Evolutionary conservation across 2,888 invertebrate species (phyloP), one percentile per base, ranked within the genome.

Genomic region (Resseliella maxima): DNA sequence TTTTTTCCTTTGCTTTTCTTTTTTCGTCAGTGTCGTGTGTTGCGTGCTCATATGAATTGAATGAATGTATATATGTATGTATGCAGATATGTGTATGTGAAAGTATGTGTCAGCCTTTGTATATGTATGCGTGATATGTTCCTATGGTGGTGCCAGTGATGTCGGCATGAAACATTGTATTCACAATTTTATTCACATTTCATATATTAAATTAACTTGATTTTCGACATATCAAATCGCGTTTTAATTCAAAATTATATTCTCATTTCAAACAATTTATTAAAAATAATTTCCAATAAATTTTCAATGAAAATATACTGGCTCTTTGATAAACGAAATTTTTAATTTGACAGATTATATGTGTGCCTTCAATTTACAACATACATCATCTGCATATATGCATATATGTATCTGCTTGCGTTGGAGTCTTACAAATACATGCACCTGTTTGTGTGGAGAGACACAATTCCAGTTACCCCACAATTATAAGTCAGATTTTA

Each of bases 141-240:
- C 24, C n/a, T 72, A 10, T 72, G 72, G 72, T 72, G 72, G 31
- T 72, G 72, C 31, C 72, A 72, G 35, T 72, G 35, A 72, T 72
- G 72, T 31, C 27, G 72, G 72, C 72, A 72, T 72, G 72, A 12
- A 59, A 59, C 59, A 6, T 27, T 59, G 2, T 59, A 5, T 50
- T 10, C 21, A 50, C 15, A 18, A 41, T 41, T 41, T 41, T 41
- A n/a, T n/a, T n/a, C n/a, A n/a, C n/a, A n/a, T n/a, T n/a, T n/a
- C n/a, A n/a, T n/a, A n/a, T n/a, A n/a, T n/a, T n/a, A n/a, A n/a
- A n/a, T n/a, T n/a, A n/a, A n/a, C n/a, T n/a, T n/a, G n/a, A n/a
- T n/a, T n/a, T n/a, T n/a, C n/a, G n/a, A n/a, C n/a, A n/a, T n/a
- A n/a, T n/a, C n/a, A n/a, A n/a, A n/a, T n/a, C n/a, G n/a, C n/a